Base-by-base conservation (phyloP, 2,888 invertebrate species). In the Eudemis profundana region DNA sequence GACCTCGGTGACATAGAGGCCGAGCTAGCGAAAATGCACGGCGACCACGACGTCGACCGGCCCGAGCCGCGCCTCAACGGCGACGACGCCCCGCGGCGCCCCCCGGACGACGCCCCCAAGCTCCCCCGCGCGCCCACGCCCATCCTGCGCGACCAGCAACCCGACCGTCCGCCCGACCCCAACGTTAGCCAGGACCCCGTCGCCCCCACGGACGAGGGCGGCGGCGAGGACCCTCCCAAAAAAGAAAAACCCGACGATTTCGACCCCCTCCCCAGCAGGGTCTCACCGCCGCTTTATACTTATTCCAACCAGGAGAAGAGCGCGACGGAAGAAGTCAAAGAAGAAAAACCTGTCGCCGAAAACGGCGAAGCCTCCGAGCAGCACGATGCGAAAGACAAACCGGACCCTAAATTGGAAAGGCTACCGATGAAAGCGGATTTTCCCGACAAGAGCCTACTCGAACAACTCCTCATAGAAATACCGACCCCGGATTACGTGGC, bases 381-480 rank as follows among this genome's bases (percentile, higher is more conserved):
- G 56, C 70, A 72, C 14, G 71, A 72, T 4, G 57, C 68, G 12
- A 75, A 76, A 46, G 72, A 72, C 44, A 76, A 79, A 40, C 70
- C 70, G 44, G 85, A 84, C 53, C 74, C 80, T 4, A 82, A 83
- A 65, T 68, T 87, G 3, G 90, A 91, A 70, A 80, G 90, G 75
- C 68, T 89, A 61, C 86, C 87, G 14, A 72, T 91, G 10, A 91
- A 92, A 68, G 91, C 90, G 19, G 92, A 90, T 73, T 93, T 88
- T 71, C 93, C 87, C 63, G 90, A 93, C 75, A 94, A 94, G 75
- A 95, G 95, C 60, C 81, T 95, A 53, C 87, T 96, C 44, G 96
- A 96, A 78, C 97, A 97, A 80, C 93, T 97, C 74, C 93, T 97
- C 1, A 97, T 97, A 74, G 97, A 97, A 83, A 97, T 97, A 74